Percentiles rank a stretch among this genome's conserved stretches.
Evolutionary conservation across 2,113 vertebrate species (phyloP).

Genomic region (Sturnira hondurensis): DNA sequence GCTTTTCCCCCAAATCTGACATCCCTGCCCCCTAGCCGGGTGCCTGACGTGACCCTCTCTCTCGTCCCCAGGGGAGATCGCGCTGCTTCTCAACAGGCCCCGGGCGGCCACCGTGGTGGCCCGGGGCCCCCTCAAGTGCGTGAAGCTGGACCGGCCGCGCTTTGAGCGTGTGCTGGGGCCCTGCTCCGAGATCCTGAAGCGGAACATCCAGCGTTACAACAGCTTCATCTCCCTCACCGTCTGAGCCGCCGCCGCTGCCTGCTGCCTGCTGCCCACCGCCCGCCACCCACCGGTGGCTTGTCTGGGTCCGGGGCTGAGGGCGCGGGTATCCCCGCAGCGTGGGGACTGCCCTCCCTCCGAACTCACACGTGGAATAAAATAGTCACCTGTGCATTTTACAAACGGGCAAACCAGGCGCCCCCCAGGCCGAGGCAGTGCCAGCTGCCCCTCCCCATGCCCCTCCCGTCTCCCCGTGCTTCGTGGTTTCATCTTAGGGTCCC

Average conservation of each 20-base stretch:
- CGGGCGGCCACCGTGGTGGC: slow-evolving; percentile 95
- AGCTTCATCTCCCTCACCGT: slow-evolving; percentile 98
- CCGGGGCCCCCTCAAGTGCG: slow-evolving; percentile 93
- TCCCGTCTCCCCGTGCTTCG: rapidly evolving
- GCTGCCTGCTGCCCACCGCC: rapidly evolving
- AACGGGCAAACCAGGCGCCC: background rate
- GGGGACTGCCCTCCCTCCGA: background rate
- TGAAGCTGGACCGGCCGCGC: slow-evolving; percentile 96
- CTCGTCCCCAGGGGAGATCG: slow-evolving; percentile 89
- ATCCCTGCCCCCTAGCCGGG: background rate
- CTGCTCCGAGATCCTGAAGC: slow-evolving; percentile 97
- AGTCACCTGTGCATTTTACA: slow-evolving; percentile 40
- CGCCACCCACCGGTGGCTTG: background rate
- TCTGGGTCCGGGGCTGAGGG: background rate
- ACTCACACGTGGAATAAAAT: slow-evolving; percentile 29
- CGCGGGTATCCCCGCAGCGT: background rate
- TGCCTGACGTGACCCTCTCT: background rate
- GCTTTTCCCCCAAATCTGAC: background rate
- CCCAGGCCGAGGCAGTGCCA: background rate
- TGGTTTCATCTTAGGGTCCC: background rate
- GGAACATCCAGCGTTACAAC: slow-evolving; percentile 98
- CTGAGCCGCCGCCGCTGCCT: slow-evolving; percentile 68
- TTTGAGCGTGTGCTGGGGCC: slow-evolving; percentile 96
- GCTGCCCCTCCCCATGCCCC: rapidly evolving
- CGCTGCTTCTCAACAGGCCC: slow-evolving; percentile 93